Percentiles rank a stretch among this genome's conserved stretches.
Conservation (phyloP, 2,113 vertebrate species). For the Gallinago media region DNA sequence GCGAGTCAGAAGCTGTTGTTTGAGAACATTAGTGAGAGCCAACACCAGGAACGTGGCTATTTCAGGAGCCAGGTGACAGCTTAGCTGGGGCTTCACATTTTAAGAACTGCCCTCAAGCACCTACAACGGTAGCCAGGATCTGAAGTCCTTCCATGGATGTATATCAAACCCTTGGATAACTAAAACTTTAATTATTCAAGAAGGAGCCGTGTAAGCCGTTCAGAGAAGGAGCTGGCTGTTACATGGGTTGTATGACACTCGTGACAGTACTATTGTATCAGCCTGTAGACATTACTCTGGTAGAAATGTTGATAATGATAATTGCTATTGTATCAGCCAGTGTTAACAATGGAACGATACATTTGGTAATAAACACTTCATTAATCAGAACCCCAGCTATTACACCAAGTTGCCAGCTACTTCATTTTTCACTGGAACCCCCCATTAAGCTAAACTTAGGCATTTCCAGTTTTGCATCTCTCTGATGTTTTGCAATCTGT, state of each 20-base stretch:
- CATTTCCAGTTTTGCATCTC: not conserved
- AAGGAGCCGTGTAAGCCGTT: not conserved
- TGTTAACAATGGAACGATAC: not conserved
- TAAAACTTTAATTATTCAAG: not conserved
- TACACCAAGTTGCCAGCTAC: not conserved
- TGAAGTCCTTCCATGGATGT: not conserved
- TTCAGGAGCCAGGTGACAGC: not conserved
- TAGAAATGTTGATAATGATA: not conserved
- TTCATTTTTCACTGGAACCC: not conserved
- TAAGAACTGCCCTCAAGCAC: not conserved
- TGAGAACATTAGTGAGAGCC: not conserved
- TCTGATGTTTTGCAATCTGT: not conserved
- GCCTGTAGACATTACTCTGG: not conserved
- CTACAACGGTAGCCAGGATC: not conserved
- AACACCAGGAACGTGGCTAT: not conserved
- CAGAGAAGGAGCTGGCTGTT: not conserved
- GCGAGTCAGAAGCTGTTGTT: not conserved
- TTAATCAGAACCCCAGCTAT: not conserved
- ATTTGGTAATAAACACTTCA: not conserved
- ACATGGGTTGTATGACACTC: not conserved
- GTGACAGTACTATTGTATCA: rapidly evolving
- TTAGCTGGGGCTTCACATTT: not conserved
- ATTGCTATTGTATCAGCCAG: not conserved
- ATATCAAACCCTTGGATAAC: not conserved
- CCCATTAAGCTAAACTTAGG: not conserved